Evolutionary conservation across 92 coral and sea anemone species (phyloP).

Genomic region (Nematostella vectensis): DNA sequence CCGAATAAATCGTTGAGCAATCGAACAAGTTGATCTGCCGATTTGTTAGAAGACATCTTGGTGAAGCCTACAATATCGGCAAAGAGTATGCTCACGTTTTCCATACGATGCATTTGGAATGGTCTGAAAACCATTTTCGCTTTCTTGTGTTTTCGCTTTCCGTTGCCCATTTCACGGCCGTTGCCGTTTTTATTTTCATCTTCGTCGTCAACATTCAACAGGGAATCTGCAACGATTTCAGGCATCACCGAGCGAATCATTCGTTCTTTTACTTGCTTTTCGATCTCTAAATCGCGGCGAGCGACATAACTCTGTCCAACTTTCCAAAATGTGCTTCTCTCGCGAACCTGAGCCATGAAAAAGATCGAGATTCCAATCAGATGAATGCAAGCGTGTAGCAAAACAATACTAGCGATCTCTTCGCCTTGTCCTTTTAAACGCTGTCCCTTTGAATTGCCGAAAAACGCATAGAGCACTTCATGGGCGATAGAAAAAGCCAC

Average conservation of each 20-base stretch:
- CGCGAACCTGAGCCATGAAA: slow-evolving; percentile 99
- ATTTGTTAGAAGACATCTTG: slow-evolving; percentile 92
- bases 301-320: slow-evolving; percentile 97
- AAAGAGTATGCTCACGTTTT: slow-evolving; percentile 92
- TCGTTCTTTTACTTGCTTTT: slow-evolving; percentile 86
- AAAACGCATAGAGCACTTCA: slow-evolving; percentile 67
- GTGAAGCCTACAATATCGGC: slow-evolving; percentile 99
- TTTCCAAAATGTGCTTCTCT: slow-evolving; percentile 98
- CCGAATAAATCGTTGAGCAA: slow-evolving; percentile 93
- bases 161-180: slow-evolving; percentile 59
- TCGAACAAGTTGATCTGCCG: slow-evolving; percentile 95
- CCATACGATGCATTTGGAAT: slow-evolving; percentile 97
- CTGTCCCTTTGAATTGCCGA: slow-evolving; percentile 12
- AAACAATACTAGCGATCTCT: slow-evolving; percentile 61
- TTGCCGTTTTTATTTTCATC: slow-evolving; percentile 50
- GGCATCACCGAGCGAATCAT: slow-evolving; percentile 98
- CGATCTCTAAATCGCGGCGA: slow-evolving; percentile 86
- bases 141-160: slow-evolving; percentile 56
- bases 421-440: slow-evolving; percentile 10
- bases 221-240: slow-evolving; percentile 64
- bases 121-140: slow-evolving; percentile 86
- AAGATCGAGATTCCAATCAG: slow-evolving; percentile 87
- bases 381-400: slow-evolving; percentile 86
- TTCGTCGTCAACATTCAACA: slow-evolving; percentile 54
- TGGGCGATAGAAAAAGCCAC: slow-evolving; percentile 80